Percentiles rank a stretch among this genome's conserved stretches.
Evolutionary conservation across 2,888 invertebrate species (phyloP).

Genomic region (Gibbula magus): DNA sequence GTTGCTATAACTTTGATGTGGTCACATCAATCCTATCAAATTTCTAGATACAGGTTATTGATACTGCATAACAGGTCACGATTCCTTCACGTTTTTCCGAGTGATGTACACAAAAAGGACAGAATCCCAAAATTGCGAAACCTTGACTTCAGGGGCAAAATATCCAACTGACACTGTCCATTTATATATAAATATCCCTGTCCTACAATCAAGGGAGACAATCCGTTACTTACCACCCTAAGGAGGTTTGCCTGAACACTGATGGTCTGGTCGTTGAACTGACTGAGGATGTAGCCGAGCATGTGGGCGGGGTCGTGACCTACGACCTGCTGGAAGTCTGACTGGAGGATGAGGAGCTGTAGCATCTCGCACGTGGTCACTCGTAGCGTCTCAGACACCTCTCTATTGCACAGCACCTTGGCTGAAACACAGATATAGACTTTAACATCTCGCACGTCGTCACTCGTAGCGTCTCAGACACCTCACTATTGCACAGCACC

Average conservation of each 20-base stretch:
- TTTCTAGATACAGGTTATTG: too few relatives aligned
- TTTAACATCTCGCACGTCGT: constrained; percentile 44
- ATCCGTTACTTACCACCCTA: constrained; percentile 53
- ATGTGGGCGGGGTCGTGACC: constrained; percentile 50
- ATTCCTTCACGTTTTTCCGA: too few relatives aligned
- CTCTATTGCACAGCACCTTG: constrained; percentile 44
- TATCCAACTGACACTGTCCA: too few relatives aligned
- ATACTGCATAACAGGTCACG: too few relatives aligned
- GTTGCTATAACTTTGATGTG: too few relatives aligned
- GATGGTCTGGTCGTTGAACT: constrained; percentile 44
- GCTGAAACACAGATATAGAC: constrained; percentile 22
- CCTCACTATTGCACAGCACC: constrained; percentile 45
- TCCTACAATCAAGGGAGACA: too few relatives aligned
- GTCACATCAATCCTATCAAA: too few relatives aligned
- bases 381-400: constrained; percentile 34
- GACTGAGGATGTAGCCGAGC: constrained; percentile 45
- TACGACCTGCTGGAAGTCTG: constrained; percentile 47
- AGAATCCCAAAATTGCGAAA: too few relatives aligned
- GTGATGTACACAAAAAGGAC: too few relatives aligned
- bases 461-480: constrained; percentile 30
- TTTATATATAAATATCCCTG: too few relatives aligned
- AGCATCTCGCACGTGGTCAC: constrained; percentile 41
- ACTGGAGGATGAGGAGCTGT: constrained; percentile 42
- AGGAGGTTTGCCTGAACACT: constrained; percentile 40
- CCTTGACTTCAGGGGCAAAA: too few relatives aligned